Percentiles rank a stretch among this genome's conserved stretches.
Conservation (phyloP, 2,888 invertebrate genomes). For the Stenolophus ochropezus region DNA sequence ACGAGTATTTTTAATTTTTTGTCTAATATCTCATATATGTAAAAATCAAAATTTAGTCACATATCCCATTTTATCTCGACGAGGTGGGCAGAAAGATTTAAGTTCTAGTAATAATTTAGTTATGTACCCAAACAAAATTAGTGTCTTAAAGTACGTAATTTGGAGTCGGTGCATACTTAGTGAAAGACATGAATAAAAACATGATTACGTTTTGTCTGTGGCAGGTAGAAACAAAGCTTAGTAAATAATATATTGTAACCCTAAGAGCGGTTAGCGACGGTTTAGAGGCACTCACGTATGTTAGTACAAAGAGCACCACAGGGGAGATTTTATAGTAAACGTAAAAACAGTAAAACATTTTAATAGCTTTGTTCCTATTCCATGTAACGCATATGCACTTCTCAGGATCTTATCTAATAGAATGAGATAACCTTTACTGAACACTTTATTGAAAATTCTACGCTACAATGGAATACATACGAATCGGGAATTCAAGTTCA, state of each 20-base stretch:
- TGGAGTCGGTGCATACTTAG: not conserved
- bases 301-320: not conserved
- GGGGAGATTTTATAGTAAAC: not conserved
- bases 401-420: not conserved
- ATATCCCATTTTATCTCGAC: no score
- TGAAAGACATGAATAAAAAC: not conserved
- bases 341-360: not conserved
- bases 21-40: no score
- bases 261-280: not conserved
- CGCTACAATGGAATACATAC: not conserved
- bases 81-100: not conserved
- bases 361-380: not conserved
- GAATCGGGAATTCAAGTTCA: not conserved
- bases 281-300: not conserved
- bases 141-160: not conserved
- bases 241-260: not conserved
- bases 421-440: not conserved
- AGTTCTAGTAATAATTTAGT: not conserved
- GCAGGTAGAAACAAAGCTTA: not conserved
- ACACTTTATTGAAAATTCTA: not conserved
- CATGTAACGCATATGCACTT: not conserved
- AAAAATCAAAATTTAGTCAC: no score
- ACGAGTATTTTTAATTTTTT: no score
- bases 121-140: not conserved
- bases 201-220: not conserved